Evolutionary conservation across 2,888 invertebrate genomes (phyloP).

Genomic region (Lypha dubia): DNA sequence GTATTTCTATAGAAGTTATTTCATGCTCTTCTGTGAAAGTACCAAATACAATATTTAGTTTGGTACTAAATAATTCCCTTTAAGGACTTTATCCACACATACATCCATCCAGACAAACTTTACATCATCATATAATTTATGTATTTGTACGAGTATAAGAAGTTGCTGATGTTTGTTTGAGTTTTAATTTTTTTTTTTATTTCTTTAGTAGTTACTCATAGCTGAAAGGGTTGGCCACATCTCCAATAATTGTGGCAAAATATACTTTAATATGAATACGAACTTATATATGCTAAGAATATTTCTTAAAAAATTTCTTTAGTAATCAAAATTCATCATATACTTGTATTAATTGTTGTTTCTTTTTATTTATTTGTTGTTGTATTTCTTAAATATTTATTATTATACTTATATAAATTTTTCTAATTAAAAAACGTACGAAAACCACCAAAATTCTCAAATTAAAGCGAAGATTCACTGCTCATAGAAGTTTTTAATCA

Average conservation of each 20-base stretch:
- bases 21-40: constrained; percentile 3
- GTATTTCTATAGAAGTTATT: constrained; percentile 3
- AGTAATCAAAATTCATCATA: constrained; percentile 55
- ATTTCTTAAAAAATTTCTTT: too few relatives aligned
- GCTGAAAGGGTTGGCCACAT: too few relatives aligned
- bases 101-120: not conserved
- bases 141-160: constrained; percentile 37
- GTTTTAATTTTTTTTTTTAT: constrained; percentile 53
- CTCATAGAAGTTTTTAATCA: constrained; percentile 76
- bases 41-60: not conserved
- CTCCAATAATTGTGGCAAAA: too few relatives aligned
- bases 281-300: too few relatives aligned
- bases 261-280: too few relatives aligned
- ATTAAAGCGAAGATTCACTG: constrained; percentile 80
- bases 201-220: constrained; percentile 5
- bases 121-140: constrained; percentile 20
- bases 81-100: not conserved
- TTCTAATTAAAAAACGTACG: constrained; percentile 70
- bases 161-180: constrained; percentile 30
- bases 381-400: constrained; percentile 78
- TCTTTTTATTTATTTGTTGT: constrained; percentile 78
- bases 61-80: constrained; percentile 12
- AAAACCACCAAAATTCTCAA: constrained; percentile 73
- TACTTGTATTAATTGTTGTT: constrained; percentile 80
- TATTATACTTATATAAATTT: constrained; percentile 79